phyloP scores from a whole-genome alignment of 1,140 invertebrate genomes.

The Popillia japonica region DNA sequence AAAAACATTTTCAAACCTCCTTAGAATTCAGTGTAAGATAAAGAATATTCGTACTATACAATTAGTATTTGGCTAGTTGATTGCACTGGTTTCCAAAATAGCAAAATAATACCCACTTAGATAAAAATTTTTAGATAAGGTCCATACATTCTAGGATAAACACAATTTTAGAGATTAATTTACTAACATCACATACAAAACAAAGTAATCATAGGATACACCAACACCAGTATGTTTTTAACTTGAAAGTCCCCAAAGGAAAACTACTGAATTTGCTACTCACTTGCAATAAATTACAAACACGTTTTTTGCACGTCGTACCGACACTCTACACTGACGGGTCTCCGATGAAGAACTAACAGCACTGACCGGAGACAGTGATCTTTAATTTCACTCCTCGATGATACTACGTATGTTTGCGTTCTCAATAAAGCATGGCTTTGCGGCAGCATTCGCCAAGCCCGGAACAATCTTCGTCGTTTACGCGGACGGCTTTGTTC shows the following conservation, averaged over 20 bases:
- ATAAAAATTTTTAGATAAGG: too few relatives aligned
- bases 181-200: too few relatives aligned
- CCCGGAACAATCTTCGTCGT: conserved; percentile 18
- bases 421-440: background rate
- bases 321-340: conserved; percentile 18
- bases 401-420: background rate
- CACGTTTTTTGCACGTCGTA: conserved; percentile 6
- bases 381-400: conserved; percentile 30
- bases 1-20: too few relatives aligned
- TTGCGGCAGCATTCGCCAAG: background rate
- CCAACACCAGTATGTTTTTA: too few relatives aligned
- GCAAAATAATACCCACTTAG: too few relatives aligned
- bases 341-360: conserved; percentile 25
- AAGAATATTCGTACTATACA: too few relatives aligned
- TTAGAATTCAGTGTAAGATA: too few relatives aligned
- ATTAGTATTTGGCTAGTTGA: too few relatives aligned
- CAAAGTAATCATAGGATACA: too few relatives aligned
- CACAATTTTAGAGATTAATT: too few relatives aligned
- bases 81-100: too few relatives aligned
- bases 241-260: background rate
- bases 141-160: too few relatives aligned
- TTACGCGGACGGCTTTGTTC: background rate
- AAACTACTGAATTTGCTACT: background rate
- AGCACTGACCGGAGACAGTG: conserved; percentile 12
- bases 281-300: background rate